Percentiles rank a stretch among this genome's conserved stretches.
Conservation (phyloP, 1,140 invertebrate species). For the Macrostomum lignano region DNA sequence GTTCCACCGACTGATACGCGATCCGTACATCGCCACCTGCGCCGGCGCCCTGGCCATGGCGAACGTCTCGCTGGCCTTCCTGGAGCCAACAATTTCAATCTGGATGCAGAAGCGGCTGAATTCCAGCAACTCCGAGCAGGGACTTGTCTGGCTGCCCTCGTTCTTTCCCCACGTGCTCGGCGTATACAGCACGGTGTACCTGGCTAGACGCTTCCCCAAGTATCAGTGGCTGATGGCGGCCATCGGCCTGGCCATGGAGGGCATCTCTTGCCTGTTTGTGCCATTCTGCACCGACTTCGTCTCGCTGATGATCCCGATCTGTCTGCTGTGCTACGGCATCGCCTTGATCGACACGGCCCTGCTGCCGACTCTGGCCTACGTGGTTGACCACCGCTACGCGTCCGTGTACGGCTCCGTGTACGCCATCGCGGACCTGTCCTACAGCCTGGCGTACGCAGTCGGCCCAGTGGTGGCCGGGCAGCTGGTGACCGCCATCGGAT, state of each 20-base stretch:
- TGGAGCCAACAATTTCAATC: slow-evolving; percentile 87
- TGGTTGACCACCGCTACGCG: slow-evolving; percentile 84
- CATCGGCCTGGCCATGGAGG: slow-evolving; percentile 64
- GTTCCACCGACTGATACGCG: slow-evolving; percentile 75
- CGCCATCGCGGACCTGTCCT: slow-evolving; percentile 96
- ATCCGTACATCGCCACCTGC: slow-evolving; percentile 84
- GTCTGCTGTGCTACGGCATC: slow-evolving; percentile 90
- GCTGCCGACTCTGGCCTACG: slow-evolving; percentile 69
- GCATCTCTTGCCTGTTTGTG: slow-evolving; percentile 72
- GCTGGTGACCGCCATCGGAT: slow-evolving; percentile 75
- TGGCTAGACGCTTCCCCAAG: slow-evolving; percentile 67
- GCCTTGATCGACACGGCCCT: slow-evolving; percentile 90
- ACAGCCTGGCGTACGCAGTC: slow-evolving; percentile 85
- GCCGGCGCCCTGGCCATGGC: slow-evolving; percentile 93
- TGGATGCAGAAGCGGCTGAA: slow-evolving; percentile 86
- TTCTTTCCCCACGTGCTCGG: slow-evolving; percentile 94
- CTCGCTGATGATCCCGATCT: slow-evolving; percentile 77
- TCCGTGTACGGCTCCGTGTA: slow-evolving; percentile 97
- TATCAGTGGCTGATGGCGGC: slow-evolving; percentile 88
- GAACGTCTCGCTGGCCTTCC: slow-evolving; percentile 82
- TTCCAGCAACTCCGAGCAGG: too few species aligned
- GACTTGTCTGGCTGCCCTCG: slow-evolving; percentile 92
- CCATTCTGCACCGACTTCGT: slow-evolving; percentile 70
- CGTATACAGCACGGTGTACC: slow-evolving; percentile 74
- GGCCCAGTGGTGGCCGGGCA: slow-evolving; percentile 91